A percentile compares a stretch with the other conserved stretches of the same genome.
Evolutionary conservation across 2,888 invertebrate genomes (phyloP).

Genomic region (Euzophera pinguis): DNA sequence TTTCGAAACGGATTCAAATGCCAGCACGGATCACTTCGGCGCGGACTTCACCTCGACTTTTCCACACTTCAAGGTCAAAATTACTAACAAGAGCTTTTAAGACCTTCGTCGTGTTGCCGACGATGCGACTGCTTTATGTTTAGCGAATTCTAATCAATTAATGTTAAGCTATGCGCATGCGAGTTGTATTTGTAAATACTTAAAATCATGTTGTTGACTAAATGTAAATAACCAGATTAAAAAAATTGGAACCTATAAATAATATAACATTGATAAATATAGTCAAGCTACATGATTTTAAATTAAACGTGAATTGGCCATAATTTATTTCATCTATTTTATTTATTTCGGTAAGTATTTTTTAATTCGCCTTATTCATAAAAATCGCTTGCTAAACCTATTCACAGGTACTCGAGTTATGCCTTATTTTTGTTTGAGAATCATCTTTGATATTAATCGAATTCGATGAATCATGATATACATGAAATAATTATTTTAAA

Average conservation of each 20-base stretch:
- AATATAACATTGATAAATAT: too few relatives aligned
- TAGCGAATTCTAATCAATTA: constrained; percentile 50
- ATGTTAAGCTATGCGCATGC: constrained; percentile 45
- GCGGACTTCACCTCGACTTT: background rate
- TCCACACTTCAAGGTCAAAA: constrained; percentile 14
- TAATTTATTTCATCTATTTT: background rate
- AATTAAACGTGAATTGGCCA: background rate
- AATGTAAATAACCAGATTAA: too few relatives aligned
- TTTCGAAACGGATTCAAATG: background rate
- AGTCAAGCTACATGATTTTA: background rate
- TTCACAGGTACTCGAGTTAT: too few relatives aligned
- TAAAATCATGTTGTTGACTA: constrained; percentile 10
- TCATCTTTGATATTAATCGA: too few relatives aligned
- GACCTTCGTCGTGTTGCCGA: constrained; percentile 11
- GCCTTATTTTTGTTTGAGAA: too few relatives aligned
- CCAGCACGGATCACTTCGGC: too few relatives aligned
- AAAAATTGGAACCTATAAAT: too few relatives aligned
- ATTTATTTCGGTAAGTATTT: too few relatives aligned
- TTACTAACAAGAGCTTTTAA: background rate
- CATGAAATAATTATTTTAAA: too few relatives aligned
- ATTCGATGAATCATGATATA: too few relatives aligned
- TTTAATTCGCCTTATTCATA: too few relatives aligned
- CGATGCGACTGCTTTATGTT: constrained; percentile 46
- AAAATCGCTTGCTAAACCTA: too few relatives aligned
- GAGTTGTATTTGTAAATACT: constrained; percentile 31